A percentile compares a stretch with the other conserved stretches of the same genome.
phyloP scores from a whole-genome alignment of 2,113 vertebrate species.

The Meles meles region DNA sequence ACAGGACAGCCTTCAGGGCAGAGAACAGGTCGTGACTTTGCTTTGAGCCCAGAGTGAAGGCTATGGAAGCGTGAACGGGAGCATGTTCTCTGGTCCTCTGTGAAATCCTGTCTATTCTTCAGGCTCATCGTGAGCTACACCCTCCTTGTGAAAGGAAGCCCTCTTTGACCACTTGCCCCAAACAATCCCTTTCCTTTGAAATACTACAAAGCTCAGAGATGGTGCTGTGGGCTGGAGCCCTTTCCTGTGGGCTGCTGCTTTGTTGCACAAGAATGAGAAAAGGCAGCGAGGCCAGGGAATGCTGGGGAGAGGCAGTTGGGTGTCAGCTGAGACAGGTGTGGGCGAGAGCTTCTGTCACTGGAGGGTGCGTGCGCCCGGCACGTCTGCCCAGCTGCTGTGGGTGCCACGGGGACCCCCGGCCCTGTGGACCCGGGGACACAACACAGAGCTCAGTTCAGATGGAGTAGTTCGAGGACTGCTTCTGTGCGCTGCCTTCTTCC shows the following conservation, averaged over 20 bases:
- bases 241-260: background rate
- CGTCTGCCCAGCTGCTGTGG: background rate
- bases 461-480: background rate
- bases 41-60: background rate
- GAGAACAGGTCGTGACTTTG: background rate
- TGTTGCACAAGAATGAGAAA: background rate
- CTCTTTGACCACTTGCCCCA: background rate
- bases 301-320: background rate
- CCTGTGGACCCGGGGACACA: background rate
- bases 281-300: background rate
- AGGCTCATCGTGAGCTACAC: background rate
- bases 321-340: background rate
- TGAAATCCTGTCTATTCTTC: background rate
- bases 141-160: background rate
- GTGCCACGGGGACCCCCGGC: background rate
- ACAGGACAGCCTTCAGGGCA: background rate
- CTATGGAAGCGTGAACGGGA: background rate
- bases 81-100: background rate
- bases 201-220: background rate
- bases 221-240: background rate
- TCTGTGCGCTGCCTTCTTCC: background rate
- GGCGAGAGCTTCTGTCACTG: background rate
- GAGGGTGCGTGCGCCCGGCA: rapidly evolving
- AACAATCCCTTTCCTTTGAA: background rate
- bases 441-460: background rate